A percentile compares a stretch with the other conserved stretches of the same genome.
Conservation (phyloP, 2,797 vertebrate species). For the Helostoma temminkii region DNA sequence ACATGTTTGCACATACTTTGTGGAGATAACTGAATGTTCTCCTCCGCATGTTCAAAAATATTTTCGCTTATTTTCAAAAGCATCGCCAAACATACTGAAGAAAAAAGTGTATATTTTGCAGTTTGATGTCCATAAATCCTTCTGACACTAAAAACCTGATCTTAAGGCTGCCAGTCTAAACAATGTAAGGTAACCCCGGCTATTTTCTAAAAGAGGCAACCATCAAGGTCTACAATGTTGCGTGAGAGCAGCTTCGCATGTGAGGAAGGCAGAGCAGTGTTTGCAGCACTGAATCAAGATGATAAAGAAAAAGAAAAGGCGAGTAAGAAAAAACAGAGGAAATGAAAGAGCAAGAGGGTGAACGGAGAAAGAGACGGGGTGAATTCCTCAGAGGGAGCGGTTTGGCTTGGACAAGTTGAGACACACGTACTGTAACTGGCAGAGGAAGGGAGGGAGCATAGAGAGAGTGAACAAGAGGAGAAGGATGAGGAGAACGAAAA, state of each 20-base stretch:
- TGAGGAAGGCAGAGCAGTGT: constrained; percentile 32
- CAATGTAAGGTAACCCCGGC: constrained; percentile 50
- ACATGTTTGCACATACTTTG: not conserved
- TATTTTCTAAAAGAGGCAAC: constrained; percentile 43
- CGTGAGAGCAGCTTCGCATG: constrained; percentile 20
- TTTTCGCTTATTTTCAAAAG: not conserved
- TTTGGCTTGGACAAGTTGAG: constrained; percentile 79
- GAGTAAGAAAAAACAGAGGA: constrained; percentile 35
- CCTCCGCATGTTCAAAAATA: not conserved
- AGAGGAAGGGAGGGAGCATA: constrained; percentile 35
- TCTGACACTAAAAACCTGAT: constrained; percentile 26
- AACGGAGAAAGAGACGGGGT: constrained; percentile 61
- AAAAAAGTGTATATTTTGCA: constrained; percentile 7
- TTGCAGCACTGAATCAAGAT: constrained; percentile 38
- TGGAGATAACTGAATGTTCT: not conserved
- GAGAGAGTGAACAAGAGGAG: constrained; percentile 65
- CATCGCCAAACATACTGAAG: not conserved
- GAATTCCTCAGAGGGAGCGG: constrained; percentile 80
- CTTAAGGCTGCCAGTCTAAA: constrained; percentile 49
- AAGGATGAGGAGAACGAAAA: constrained; percentile 55
- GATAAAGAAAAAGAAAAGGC: constrained; percentile 23
- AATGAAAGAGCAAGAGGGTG: constrained; percentile 62
- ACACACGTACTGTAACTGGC: constrained; percentile 67
- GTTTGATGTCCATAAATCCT: constrained; percentile 39
- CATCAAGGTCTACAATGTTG: constrained; percentile 20